Conservation (phyloP, 1,140 invertebrate species). For the Brachionus calyciflorus region DNA sequence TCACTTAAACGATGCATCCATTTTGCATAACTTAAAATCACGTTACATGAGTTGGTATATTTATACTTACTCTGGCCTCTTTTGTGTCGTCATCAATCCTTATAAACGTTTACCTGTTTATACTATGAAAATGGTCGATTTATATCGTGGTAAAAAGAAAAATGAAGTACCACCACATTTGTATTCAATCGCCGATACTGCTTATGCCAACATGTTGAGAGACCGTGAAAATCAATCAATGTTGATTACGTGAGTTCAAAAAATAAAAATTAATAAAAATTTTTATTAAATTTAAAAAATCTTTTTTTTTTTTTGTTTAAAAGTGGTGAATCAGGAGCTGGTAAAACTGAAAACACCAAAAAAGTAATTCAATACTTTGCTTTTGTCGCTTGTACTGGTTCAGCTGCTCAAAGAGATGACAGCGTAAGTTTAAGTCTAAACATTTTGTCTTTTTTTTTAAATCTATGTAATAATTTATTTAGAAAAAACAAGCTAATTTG, state of each 20-base stretch:
- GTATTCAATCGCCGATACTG: constrained; percentile 98
- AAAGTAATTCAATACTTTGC: constrained; percentile 70
- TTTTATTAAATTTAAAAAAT: no score
- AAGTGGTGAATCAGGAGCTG: constrained; percentile 67
- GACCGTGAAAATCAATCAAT: constrained; percentile 52
- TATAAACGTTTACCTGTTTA: constrained; percentile 99
- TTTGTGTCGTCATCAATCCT: constrained; percentile 99
- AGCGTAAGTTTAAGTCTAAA: no score
- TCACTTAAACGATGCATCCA: constrained; percentile 98
- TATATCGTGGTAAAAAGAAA: constrained; percentile 97
- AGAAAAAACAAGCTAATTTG: constrained; percentile 49
- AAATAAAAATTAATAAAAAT: no score
- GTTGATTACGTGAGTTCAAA: constrained; percentile 65
- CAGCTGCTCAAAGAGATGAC: constrained; percentile 10
- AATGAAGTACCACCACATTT: constrained; percentile 99
- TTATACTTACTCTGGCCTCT: constrained; percentile 99
- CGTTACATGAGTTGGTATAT: constrained; percentile 95
- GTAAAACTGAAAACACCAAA: constrained; percentile 70
- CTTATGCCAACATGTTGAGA: constrained; percentile 95
- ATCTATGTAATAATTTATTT: no score
- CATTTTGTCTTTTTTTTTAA: no score
- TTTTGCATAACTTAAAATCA: constrained; percentile 95
- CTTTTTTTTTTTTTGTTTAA: no score
- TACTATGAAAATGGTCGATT: constrained; percentile 85
- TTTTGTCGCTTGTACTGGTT: constrained; percentile 60